Conservation (phyloP, 2,797 vertebrate genomes). For the Lagorchestes hirsutus region DNA sequence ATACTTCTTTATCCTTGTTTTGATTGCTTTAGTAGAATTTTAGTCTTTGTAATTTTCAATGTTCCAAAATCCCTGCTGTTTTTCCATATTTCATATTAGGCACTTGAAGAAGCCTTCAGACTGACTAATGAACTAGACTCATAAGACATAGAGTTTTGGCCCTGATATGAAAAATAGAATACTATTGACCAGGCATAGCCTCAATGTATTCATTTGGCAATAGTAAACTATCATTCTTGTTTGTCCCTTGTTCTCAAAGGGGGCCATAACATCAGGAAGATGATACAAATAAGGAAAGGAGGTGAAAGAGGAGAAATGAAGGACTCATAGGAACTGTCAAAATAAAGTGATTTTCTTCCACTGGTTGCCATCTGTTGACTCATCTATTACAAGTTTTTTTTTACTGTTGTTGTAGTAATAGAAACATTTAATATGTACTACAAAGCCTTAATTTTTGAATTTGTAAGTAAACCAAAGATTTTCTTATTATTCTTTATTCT, state of each 20-base stretch:
- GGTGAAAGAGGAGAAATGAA: not conserved
- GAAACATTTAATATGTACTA: not conserved
- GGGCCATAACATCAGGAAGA: too few species aligned
- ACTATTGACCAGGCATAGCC: not conserved
- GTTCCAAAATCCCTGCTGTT: not conserved
- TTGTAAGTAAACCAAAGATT: not conserved
- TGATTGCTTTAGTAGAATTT: not conserved
- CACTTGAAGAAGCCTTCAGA: not conserved
- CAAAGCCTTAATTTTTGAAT: not conserved
- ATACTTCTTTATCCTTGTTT: not conserved
- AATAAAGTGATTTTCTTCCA: not conserved
- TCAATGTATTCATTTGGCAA: not conserved
- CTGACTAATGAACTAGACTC: not conserved
- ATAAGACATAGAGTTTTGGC: not conserved
- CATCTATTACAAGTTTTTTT: not conserved
- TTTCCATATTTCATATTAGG: not conserved
- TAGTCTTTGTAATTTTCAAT: not conserved
- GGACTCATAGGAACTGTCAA: not conserved
- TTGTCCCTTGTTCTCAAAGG: too few species aligned
- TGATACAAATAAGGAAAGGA: not conserved
- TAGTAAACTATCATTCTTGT: not conserved
- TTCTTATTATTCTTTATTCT: not conserved
- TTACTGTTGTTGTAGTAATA: not conserved
- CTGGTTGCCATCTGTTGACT: not conserved
- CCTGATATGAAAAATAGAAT: not conserved